Percentiles rank a stretch among this genome's conserved stretches.
These are phyloP conservation scores for Heterodera filipjevi DNA, from an alignment of 2,888 invertebrate species.

Conservation along the genomic window DNA sequence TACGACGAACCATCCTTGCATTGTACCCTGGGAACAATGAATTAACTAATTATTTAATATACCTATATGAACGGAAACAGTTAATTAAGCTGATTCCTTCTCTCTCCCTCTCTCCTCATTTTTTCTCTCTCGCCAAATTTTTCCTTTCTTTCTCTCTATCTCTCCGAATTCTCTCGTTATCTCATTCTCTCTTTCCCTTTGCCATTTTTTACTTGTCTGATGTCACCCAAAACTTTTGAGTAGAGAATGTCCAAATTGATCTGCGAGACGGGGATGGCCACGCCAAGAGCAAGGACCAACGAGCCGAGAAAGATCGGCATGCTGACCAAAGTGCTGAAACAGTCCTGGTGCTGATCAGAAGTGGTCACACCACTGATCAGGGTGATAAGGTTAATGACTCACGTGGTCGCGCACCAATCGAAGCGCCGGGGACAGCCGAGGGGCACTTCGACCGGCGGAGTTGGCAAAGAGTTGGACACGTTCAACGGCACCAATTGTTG, in stretches of 20 bases:
- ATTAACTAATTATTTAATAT: too few species aligned
- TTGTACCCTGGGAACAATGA: conserved; percentile 34
- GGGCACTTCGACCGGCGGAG: neutral
- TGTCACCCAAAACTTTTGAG: conserved; percentile 47
- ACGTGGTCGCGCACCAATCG: conserved; percentile 35
- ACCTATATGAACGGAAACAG: too few species aligned
- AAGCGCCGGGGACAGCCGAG: conserved; percentile 34
- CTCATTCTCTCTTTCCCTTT: too few species aligned
- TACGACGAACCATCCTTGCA: conserved; percentile 42
- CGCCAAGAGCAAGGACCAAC: conserved; percentile 44
- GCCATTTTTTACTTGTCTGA: conserved; percentile 39
- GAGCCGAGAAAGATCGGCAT: conserved; percentile 45
- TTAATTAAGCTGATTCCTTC: too few species aligned
- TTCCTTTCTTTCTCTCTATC: too few species aligned
- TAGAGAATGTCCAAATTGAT: conserved; percentile 48
- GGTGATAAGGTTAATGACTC: too few species aligned
- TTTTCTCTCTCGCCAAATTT: too few species aligned
- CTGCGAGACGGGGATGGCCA: conserved; percentile 41
- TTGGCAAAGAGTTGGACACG: neutral
- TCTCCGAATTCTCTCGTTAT: too few species aligned
- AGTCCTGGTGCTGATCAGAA: neutral
- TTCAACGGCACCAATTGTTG: conserved; percentile 29
- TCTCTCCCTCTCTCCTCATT: too few species aligned
- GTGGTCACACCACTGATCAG: too few species aligned
- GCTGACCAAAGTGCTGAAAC: conserved; percentile 31